Evolutionary conservation across 1,140 invertebrate species (phyloP).

Genomic region (Aphis craccivora): DNA sequence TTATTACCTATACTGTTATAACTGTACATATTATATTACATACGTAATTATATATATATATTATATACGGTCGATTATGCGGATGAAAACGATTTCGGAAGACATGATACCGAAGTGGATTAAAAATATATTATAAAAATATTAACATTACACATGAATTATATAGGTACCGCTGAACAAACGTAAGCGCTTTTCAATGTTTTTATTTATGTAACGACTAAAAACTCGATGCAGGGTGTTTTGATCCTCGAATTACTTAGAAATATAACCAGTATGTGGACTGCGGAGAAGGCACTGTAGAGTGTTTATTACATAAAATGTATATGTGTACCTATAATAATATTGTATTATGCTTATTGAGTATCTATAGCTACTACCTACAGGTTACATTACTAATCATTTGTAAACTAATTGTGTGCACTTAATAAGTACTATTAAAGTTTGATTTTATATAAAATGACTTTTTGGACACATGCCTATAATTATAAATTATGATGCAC

Average conservation of each 20-base stretch:
- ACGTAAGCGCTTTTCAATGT: neutral
- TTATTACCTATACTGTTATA: neutral
- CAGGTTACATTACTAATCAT: neutral
- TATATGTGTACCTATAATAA: too few species aligned
- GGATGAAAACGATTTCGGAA: neutral
- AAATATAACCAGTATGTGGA: neutral
- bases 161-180: neutral
- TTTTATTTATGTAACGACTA: neutral
- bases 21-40: neutral
- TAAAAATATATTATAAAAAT: neutral
- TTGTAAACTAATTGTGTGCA: neutral
- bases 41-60: slow-evolving; percentile 3
- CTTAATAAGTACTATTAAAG: neutral
- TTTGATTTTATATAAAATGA: neutral
- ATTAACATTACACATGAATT: neutral
- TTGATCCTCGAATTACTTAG: neutral
- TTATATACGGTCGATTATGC: neutral
- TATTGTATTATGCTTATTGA: too few species aligned
- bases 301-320: neutral
- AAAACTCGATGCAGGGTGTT: neutral
- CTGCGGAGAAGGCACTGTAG: neutral
- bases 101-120: neutral
- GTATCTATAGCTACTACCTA: neutral
- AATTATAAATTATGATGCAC: neutral
- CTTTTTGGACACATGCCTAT: neutral